Percentiles rank a stretch among this genome's conserved stretches.
Conservation (phyloP, 2,888 invertebrate species). For the Drosophila paramelanica region DNA sequence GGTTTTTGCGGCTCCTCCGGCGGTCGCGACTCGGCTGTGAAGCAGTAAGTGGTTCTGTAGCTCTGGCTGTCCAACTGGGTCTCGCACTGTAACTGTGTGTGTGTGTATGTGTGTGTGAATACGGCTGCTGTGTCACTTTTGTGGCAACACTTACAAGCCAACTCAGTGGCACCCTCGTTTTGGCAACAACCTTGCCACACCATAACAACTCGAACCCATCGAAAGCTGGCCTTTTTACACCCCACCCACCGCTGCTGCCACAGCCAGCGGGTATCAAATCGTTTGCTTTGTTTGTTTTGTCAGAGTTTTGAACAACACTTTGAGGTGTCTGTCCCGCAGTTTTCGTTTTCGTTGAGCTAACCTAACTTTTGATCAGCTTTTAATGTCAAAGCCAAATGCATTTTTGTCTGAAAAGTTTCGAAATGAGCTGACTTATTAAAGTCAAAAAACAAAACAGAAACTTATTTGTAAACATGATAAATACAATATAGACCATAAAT, state of each 20-base stretch:
- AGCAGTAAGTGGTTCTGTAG: conserved; percentile 32
- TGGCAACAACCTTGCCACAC: conserved; percentile 40
- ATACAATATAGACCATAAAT: conserved; percentile 16
- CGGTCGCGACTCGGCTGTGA: conserved; percentile 51
- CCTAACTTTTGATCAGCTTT: conserved; percentile 77
- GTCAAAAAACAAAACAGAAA: conserved; percentile 2
- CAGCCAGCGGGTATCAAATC: conserved; percentile 35
- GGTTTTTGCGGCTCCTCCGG: conserved; percentile 56
- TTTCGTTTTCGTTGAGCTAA: conserved; percentile 48
- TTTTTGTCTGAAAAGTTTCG: conserved; percentile 73
- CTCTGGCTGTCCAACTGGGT: conserved; percentile 17
- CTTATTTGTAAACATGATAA: conserved; percentile 16
- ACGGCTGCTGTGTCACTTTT: conserved; percentile 19
- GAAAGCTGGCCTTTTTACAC: too few species aligned
- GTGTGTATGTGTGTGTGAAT: background rate
- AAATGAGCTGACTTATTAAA: conserved; percentile 34
- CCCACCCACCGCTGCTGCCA: background rate
- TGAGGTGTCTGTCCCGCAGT: conserved; percentile 50
- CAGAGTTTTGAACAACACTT: conserved; percentile 52
- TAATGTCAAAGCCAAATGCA: conserved; percentile 69
- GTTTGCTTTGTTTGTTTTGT: conserved; percentile 49
- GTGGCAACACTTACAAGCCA: conserved; percentile 47
- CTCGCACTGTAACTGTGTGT: conserved; percentile 15
- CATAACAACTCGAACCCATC: conserved; percentile 2
- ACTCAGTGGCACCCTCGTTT: conserved; percentile 60